Conservation (phyloP, 1,140 invertebrate genomes). For the Rhynchophorus ferrugineus region DNA sequence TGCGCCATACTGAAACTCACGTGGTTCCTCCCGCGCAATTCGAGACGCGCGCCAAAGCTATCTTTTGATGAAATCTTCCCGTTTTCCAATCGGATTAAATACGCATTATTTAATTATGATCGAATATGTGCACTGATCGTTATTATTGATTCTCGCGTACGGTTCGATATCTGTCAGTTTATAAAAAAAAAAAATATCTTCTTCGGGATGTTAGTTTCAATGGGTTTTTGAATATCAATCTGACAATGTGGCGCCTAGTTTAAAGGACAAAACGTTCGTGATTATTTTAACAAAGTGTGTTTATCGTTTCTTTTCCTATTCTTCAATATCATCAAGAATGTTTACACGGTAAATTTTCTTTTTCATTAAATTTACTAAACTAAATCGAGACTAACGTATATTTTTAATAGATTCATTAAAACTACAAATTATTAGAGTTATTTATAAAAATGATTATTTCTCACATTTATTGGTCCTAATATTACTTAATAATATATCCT, state of each 20-base stretch:
- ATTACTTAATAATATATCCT: background rate
- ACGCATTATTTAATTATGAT: too few relatives aligned
- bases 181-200: background rate
- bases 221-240: background rate
- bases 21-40: slow-evolving; percentile 18
- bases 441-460: too few relatives aligned
- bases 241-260: background rate
- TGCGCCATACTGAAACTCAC: slow-evolving; percentile 17
- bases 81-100: background rate
- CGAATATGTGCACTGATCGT: too few relatives aligned
- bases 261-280: background rate
- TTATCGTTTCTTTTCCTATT: slow-evolving; percentile 1
- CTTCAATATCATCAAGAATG: slow-evolving; percentile 9
- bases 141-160: too few relatives aligned
- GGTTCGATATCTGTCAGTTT: too few relatives aligned
- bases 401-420: too few relatives aligned
- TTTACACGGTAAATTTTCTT: slow-evolving; percentile 18
- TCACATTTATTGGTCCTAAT: background rate
- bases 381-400: too few relatives aligned
- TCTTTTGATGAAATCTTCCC: background rate
- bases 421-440: too few relatives aligned
- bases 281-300: background rate
- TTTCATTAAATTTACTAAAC: background rate
- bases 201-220: background rate
- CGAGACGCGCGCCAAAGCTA: background rate